Percentiles rank a stretch among this genome's conserved stretches.
Conservation (phyloP, 30 jellyfish, hydroid and myxozoan species). For the Pseudorhiza aurosa region DNA sequence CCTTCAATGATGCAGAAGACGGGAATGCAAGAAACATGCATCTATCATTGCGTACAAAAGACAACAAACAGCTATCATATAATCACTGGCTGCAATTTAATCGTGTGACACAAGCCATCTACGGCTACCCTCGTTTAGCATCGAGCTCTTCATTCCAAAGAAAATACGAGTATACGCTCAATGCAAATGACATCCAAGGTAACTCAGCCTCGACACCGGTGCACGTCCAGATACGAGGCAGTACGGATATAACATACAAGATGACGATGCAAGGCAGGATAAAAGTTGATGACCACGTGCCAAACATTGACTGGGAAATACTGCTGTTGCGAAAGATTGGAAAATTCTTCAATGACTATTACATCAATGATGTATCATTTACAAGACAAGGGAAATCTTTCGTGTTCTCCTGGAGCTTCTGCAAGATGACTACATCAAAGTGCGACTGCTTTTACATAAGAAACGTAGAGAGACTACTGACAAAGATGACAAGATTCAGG, state of each 20-base stretch:
- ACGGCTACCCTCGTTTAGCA: slow-evolving; percentile 68
- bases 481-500: background rate
- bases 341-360: slow-evolving; percentile 34
- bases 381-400: slow-evolving; percentile 18
- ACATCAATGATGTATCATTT: slow-evolving; percentile 49
- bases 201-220: slow-evolving; percentile 71
- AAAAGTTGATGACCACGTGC: background rate
- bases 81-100: slow-evolving; percentile 66
- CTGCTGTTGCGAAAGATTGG: slow-evolving; percentile 50
- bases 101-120: slow-evolving; percentile 34
- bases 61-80: slow-evolving; percentile 6
- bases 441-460: slow-evolving; percentile 57
- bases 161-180: slow-evolving; percentile 44
- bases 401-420: slow-evolving; percentile 69
- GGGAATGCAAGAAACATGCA: slow-evolving; percentile 57
- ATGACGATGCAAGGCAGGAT: slow-evolving; percentile 35
- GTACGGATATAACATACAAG: slow-evolving; percentile 24
- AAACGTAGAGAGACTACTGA: slow-evolving; percentile 21
- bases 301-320: slow-evolving; percentile 44
- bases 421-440: slow-evolving; percentile 26
- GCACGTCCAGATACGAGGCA: slow-evolving; percentile 50
- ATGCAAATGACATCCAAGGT: slow-evolving; percentile 85
- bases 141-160: slow-evolving; percentile 27
- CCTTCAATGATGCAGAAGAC: slow-evolving; percentile 52
- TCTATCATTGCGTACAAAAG: slow-evolving; percentile 31